These are phyloP conservation scores for Pogonocherus hispidulus DNA, from an alignment of 2,888 invertebrate genomes.

Conservation along the genomic window DNA sequence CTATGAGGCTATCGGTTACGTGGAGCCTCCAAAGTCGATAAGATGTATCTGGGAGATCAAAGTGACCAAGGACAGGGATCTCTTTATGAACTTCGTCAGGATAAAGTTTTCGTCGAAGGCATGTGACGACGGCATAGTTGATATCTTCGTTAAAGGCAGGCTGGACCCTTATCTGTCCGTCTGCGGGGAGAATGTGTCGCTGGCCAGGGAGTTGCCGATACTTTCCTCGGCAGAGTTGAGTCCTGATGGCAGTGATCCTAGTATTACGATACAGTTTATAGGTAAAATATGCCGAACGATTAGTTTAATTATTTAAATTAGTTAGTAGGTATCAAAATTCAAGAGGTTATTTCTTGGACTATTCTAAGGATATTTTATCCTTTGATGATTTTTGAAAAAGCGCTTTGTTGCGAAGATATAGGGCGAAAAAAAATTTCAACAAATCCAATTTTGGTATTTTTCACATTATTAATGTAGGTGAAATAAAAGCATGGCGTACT, in stretches of 20 bases:
- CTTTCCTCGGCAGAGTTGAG: constrained; percentile 84
- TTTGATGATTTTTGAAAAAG: too few relatives aligned
- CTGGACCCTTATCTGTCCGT: constrained; percentile 84
- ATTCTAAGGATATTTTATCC: too few relatives aligned
- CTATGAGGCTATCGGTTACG: constrained; percentile 81
- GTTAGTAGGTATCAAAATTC: too few relatives aligned
- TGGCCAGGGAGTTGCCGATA: constrained; percentile 84
- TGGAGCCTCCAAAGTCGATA: constrained; percentile 78
- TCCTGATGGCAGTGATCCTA: constrained; percentile 69
- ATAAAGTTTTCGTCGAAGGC: constrained; percentile 87
- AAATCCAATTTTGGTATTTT: too few relatives aligned
- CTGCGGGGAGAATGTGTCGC: constrained; percentile 88
- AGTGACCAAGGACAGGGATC: constrained; percentile 86
- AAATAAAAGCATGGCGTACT: too few relatives aligned
- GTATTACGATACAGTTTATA: constrained; percentile 74
- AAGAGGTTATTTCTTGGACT: too few relatives aligned
- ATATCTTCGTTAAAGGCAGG: constrained; percentile 76
- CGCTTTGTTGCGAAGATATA: too few relatives aligned
- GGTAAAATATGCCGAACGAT: too few relatives aligned
- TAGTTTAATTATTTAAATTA: too few relatives aligned
- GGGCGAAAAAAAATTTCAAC: too few relatives aligned
- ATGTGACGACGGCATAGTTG: constrained; percentile 89
- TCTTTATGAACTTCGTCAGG: constrained; percentile 90
- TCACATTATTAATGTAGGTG: too few relatives aligned
- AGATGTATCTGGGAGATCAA: constrained; percentile 73